Conservation (phyloP, 1,140 invertebrate species). For the Heliconius hermathena region DNA sequence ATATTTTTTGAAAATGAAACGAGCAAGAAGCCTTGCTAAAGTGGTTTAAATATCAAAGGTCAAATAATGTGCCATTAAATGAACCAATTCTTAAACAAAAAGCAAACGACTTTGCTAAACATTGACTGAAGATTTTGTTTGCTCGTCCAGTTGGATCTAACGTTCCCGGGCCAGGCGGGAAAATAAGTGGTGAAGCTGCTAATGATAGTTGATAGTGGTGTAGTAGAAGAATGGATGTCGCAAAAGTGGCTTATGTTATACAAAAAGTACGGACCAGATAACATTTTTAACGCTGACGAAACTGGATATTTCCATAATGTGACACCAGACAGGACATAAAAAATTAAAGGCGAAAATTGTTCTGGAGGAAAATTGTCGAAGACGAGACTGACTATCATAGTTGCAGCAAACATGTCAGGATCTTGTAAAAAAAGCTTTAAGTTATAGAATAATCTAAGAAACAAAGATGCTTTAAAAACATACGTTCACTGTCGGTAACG, state of each 20-base stretch:
- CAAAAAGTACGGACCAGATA: slow-evolving; percentile 37
- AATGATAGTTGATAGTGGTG: slow-evolving; percentile 31
- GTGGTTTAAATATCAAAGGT: too few species aligned
- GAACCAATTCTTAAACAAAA: slow-evolving; percentile 20
- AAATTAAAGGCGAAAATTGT: slow-evolving; percentile 47
- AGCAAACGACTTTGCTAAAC: slow-evolving; percentile 46
- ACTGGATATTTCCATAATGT: slow-evolving; percentile 50
- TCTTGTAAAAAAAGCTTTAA: slow-evolving; percentile 15
- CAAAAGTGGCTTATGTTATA: slow-evolving; percentile 42
- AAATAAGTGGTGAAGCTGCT: slow-evolving; percentile 38
- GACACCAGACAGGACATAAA: slow-evolving; percentile 52
- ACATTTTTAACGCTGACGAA: slow-evolving; percentile 48
- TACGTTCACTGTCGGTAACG: slow-evolving; percentile 29
- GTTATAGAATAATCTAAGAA: slow-evolving; percentile 37
- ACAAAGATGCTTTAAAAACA: slow-evolving; percentile 41
- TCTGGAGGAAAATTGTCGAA: slow-evolving; percentile 44
- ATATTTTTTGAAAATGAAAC: neutral
- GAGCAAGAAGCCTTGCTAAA: too few species aligned
- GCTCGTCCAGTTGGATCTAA: slow-evolving; percentile 47
- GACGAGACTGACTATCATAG: slow-evolving; percentile 12
- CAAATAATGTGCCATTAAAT: neutral
- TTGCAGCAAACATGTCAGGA: slow-evolving; percentile 19
- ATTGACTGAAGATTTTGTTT: slow-evolving; percentile 46
- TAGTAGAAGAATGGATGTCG: slow-evolving; percentile 27
- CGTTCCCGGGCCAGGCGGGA: slow-evolving; percentile 39